Conservation (phyloP, 2,888 invertebrate species). For the Dioctria rufipes region DNA sequence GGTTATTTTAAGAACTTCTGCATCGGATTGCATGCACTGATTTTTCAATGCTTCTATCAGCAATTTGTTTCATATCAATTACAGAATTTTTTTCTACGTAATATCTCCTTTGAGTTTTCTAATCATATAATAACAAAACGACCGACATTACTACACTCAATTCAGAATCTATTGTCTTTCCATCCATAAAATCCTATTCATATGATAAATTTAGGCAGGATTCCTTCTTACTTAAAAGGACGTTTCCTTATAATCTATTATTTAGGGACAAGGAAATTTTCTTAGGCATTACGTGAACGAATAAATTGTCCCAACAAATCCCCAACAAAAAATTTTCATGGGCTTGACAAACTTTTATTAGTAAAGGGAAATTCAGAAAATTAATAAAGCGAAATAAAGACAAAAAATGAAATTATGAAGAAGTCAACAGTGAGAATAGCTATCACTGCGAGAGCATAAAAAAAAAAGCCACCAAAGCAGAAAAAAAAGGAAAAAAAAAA, state of each 20-base stretch:
- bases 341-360: constrained; percentile 43
- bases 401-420: constrained; percentile 38
- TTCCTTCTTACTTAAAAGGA: neutral
- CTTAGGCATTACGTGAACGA: constrained; percentile 28
- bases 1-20: no score
- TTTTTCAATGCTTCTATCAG: no score
- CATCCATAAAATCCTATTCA: constrained; percentile 16
- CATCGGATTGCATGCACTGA: no score
- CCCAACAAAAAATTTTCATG: constrained; percentile 24
- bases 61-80: no score
- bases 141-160: neutral
- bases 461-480: neutral
- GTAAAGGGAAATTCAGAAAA: constrained; percentile 39
- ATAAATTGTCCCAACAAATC: constrained; percentile 45
- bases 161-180: neutral
- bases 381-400: constrained; percentile 50
- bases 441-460: neutral
- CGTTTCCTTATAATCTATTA: constrained; percentile 33
- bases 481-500: constrained; percentile 39
- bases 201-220: constrained; percentile 27
- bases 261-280: constrained; percentile 40
- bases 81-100: no score
- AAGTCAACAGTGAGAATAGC: constrained; percentile 44
- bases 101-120: no score
- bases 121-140: neutral